Evolutionary conservation across 2,888 invertebrate genomes (phyloP), one percentile per base, ranked within the genome.

Genomic region (Cremastinae sp.): DNA sequence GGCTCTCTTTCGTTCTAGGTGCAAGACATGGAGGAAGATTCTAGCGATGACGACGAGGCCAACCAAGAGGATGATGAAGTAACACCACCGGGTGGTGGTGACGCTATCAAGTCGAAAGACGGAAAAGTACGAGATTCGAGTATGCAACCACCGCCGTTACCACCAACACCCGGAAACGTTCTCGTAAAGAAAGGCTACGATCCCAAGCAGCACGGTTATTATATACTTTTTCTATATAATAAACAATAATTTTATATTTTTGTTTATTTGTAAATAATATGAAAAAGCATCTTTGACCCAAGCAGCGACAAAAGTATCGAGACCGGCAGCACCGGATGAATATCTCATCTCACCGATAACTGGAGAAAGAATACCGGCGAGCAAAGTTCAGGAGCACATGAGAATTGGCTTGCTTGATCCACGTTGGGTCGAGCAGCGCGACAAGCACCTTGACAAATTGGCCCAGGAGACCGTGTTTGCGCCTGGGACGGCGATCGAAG

Each of bases 341-440:
- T 99, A 95, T 92, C 93, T 99, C 65, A 97, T 99, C 79, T 99
- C 99, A 0, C 99, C 99, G 0, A 97, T 99, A 86, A 99, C 99
- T 0, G 98, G 98, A 43, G 99, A 99, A 90, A 95, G 96, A 89
- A 98, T 99, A 84, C 98, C 98, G 0, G 98, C 98, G 0, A 96
- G 96, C 86, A 98, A 99, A 90, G 96, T 99, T 74, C 97, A 97
- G 74, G 98, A 99, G 85, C 99, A 99, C 90, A 97, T 99, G 94
- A 95, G 98, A 81, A 98, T 98, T 90, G 98, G 98, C 14, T 91
- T 99, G 82, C 90, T 99, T 82, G 98, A 99, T 93, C 98, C 98
- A 12, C 94, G 98, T 84, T 99, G 98, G 98, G 95, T 98, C 76
- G 98, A 99, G 90, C 98, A 98, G 89, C 92, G 98, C 10, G 98